A percentile compares a stretch with the other conserved stretches of the same genome.
Evolutionary conservation across 2,113 vertebrate species (phyloP).

Genomic region (Megaceryle torquata): DNA sequence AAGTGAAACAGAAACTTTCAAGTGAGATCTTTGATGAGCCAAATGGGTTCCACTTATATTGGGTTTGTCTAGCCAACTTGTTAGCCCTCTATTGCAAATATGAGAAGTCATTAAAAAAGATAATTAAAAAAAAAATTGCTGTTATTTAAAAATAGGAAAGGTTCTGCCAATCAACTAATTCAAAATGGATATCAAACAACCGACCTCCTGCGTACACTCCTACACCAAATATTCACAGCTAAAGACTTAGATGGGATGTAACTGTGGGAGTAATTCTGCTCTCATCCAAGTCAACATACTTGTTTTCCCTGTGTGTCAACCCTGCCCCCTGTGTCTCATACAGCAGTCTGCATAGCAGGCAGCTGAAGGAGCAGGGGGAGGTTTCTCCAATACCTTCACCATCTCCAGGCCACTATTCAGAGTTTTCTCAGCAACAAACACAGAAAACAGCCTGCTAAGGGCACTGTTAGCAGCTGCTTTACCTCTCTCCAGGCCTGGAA

Average conservation of each 20-base stretch:
- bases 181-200: not conserved
- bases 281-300: not conserved
- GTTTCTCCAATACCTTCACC: not conserved
- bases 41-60: not conserved
- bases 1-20: not conserved
- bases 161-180: not conserved
- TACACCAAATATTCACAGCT: not conserved
- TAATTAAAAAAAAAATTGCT: not conserved
- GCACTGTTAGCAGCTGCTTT: not conserved
- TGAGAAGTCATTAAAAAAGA: not conserved
- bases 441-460: not conserved
- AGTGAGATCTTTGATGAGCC: not conserved
- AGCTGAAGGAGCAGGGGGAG: not conserved
- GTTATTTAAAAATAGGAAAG: not conserved
- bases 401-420: not conserved
- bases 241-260: not conserved
- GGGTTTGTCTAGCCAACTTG: not conserved
- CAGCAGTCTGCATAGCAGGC: not conserved
- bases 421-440: not conserved
- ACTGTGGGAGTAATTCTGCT: not conserved
- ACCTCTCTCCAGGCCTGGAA: slow-evolving; percentile 73
- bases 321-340: not conserved
- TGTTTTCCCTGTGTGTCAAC: not conserved
- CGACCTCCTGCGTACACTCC: not conserved
- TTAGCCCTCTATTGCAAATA: not conserved